Evolutionary conservation across 2,797 vertebrate species (phyloP).

Genomic region (Gymnoscopelus braueri): DNA sequence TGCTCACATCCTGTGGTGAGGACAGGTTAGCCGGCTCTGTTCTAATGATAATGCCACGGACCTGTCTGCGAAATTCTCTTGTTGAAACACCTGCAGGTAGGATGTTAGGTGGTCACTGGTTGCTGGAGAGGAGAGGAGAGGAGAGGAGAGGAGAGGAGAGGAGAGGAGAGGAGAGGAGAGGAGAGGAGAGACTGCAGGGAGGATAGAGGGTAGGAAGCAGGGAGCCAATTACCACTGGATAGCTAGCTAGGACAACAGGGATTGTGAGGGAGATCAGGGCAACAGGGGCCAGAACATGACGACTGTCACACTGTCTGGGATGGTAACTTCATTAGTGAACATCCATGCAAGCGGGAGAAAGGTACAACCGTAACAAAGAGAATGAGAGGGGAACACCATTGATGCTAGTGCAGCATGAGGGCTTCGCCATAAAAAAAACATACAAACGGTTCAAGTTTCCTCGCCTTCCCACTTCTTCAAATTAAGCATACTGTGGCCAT

Average conservation of each 20-base stretch:
- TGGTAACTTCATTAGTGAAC: conserved; percentile 32
- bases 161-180: neutral
- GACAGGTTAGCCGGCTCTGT: conserved; percentile 23
- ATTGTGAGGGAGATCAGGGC: conserved; percentile 8
- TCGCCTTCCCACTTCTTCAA: conserved; percentile 20
- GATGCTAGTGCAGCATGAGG: conserved; percentile 5
- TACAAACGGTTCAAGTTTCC: no score
- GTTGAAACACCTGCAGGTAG: conserved; percentile 13
- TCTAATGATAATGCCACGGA: conserved; percentile 19
- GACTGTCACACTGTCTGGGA: conserved; percentile 22
- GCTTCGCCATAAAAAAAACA: no score
- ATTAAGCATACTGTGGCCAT: conserved; percentile 32
- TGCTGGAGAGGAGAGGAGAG: neutral
- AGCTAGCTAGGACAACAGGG: conserved; percentile 22
- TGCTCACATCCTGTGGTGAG: conserved; percentile 41
- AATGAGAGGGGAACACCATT: neutral
- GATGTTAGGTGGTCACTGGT: conserved; percentile 12
- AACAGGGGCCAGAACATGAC: conserved; percentile 29
- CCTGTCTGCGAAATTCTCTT: conserved; percentile 10
- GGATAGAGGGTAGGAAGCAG: conserved; percentile 22
- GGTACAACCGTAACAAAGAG: neutral
- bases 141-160: neutral
- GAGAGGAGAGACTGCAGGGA: conserved; percentile 9
- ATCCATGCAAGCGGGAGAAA: conserved; percentile 1
- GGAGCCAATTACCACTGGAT: conserved; percentile 51